Base-by-base conservation (phyloP, 2,113 vertebrate species). In the Barbus barbus region DNA sequence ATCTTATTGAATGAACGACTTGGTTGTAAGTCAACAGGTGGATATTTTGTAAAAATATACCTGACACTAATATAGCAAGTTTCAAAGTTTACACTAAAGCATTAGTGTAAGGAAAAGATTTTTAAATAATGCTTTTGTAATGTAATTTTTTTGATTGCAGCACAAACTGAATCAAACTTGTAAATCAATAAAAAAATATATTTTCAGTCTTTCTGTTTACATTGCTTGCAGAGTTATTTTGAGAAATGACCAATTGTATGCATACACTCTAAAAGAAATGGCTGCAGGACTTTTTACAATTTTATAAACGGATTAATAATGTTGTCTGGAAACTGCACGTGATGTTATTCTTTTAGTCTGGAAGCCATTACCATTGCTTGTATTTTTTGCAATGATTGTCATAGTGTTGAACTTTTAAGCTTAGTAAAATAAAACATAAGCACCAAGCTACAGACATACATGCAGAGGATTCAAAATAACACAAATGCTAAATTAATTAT, bases 101-200 rank as follows among this genome's bases (percentile, higher is more conserved):
- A 69, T 84, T 20, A 44, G 65, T 85, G 56, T 73, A 86, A 81
- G n/a, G 46, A 76, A 24, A 44, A 85, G 60, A 78, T 71, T 90
- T 87, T 90, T 87, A 89, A 75, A 65, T 86, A 69, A 71, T 90
- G 83, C 82, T 85, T 90, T 92, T 88, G 86, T 87, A 82, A 83
- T 88, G 86, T 87, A 82, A 83, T 83, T 81, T 44, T 86, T 86
- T 81, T 85, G 22, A 78, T 86, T 89, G 85, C 84, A 88, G 86
- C 87, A 28, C 83, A 83, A 86, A 48, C 53, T 63, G 88, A 75
- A 88, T 91, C 77, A 83, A 75, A 89, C 82, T 90, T 91, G 92
- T 90, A 83, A 92, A 89, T 91, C 76, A 94, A 93, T 93, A 93
- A 94, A 95, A 48, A 16, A 58, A 58, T 58, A 81, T 86, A 81